Percentiles rank a stretch among this genome's conserved stretches.
Conservation (phyloP, 2,797 vertebrate species). For the Gymnoscopelus braueri region DNA sequence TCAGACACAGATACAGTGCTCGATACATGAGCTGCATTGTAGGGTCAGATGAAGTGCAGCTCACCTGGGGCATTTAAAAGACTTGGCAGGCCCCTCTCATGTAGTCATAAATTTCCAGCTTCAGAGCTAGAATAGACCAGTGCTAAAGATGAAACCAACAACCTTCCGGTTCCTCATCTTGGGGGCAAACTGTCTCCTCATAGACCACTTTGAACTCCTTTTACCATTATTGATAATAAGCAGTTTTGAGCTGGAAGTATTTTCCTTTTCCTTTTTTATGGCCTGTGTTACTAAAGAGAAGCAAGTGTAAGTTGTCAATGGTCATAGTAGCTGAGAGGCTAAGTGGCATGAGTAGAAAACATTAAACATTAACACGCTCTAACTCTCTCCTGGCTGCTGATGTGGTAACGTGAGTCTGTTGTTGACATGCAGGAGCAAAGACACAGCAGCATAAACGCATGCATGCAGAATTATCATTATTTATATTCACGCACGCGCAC, state of each 20-base stretch:
- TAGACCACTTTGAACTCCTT: slow-evolving; percentile 49
- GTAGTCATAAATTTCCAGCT: slow-evolving; percentile 24
- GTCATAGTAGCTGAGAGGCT: slow-evolving; percentile 54
- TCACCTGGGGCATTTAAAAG: slow-evolving; percentile 42
- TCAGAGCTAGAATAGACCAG: slow-evolving; percentile 25
- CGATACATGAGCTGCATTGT: background rate
- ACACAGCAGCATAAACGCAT: slow-evolving; percentile 8
- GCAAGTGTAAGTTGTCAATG: slow-evolving; percentile 29
- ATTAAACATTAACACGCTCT: slow-evolving; percentile 78
- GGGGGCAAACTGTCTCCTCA: slow-evolving; percentile 24
- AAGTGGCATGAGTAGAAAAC: slow-evolving; percentile 61
- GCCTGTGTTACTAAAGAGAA: background rate
- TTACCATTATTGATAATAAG: slow-evolving; percentile 42
- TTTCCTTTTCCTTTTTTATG: slow-evolving; percentile 13
- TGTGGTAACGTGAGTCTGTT: slow-evolving; percentile 60
- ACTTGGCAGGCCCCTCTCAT: slow-evolving; percentile 27
- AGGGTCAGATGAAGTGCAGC: slow-evolving; percentile 44
- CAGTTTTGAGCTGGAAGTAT: slow-evolving; percentile 32
- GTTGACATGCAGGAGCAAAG: slow-evolving; percentile 34
- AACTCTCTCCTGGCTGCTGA: slow-evolving; percentile 49
- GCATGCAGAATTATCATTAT: too few relatives aligned
- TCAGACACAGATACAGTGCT: background rate
- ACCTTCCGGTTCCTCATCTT: slow-evolving; percentile 28
- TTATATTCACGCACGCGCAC: background rate
- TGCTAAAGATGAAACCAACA: slow-evolving; percentile 22